Evolutionary conservation across 2,797 vertebrate genomes (phyloP).

Genomic region (Semotilus atromaculatus): DNA sequence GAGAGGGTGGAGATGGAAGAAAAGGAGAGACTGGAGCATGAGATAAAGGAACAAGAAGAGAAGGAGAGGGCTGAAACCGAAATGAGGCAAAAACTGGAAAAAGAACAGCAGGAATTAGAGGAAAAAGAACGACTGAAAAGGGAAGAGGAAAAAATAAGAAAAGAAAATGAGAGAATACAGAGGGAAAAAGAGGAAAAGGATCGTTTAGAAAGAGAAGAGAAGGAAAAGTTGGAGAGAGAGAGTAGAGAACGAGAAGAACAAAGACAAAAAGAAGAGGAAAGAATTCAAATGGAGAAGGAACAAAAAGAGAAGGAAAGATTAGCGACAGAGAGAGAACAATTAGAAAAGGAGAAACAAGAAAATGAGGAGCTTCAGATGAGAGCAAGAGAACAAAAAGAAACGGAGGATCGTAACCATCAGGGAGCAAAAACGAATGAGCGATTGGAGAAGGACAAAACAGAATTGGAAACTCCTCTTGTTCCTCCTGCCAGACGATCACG

Average conservation of each 20-base stretch:
- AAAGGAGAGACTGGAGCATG: background rate
- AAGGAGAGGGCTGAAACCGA: background rate
- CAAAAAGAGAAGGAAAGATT: slow-evolving; percentile 45
- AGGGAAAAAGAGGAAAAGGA: slow-evolving; percentile 3
- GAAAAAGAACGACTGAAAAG: slow-evolving; percentile 28
- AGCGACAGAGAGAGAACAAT: slow-evolving; percentile 3
- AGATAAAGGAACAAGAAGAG: slow-evolving; percentile 14
- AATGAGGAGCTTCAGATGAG: slow-evolving; percentile 20
- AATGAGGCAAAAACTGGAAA: slow-evolving; percentile 8
- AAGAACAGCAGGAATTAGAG: slow-evolving; percentile 18
- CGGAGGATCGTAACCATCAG: slow-evolving; percentile 7
- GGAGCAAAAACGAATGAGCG: background rate
- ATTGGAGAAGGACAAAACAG: background rate
- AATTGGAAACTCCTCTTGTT: slow-evolving; percentile 18
- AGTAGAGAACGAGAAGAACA: background rate
- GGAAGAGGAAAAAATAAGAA: slow-evolving; percentile 23
- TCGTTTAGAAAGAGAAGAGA: background rate
- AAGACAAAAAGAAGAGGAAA: slow-evolving; percentile 30
- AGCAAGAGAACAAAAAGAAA: slow-evolving; percentile 12
- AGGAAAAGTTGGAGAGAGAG: background rate
- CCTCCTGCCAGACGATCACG: slow-evolving; percentile 67
- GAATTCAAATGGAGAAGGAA: slow-evolving; percentile 36
- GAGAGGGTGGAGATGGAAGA: slow-evolving; percentile 10
- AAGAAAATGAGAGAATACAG: slow-evolving; percentile 14
- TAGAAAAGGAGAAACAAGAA: slow-evolving; percentile 37